Evolutionary conservation across 2,797 vertebrate species (phyloP), one percentile per base, ranked within the genome.

Genomic region (Nyctalus aviator): DNA sequence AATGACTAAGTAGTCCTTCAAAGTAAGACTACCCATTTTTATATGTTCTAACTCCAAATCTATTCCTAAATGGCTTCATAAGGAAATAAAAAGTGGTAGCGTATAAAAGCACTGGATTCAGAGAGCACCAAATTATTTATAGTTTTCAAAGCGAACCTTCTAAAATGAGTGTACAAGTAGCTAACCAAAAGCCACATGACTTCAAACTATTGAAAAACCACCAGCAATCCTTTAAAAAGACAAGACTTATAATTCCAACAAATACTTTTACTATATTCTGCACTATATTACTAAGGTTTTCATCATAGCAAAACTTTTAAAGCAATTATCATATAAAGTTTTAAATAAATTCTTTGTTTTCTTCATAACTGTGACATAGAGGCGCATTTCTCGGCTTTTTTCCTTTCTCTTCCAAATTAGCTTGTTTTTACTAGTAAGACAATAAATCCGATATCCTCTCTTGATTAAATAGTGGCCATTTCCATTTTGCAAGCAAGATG

Each of bases 131-230:
- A 76, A 71, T 48, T 72, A 85, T 94, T 44, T 37, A 53, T 0
- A 44, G 7, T 88, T 86, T 95, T 95, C 88, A 84, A 90, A 91
- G 21, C 5, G 23, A 93, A 59, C 18, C 30, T 8, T 90, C 17
- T 30, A 77, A 78, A 72, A 55, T 68, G 62, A 88, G 44, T 93
- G 88, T 71, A 69, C 55, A 84, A 64, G n/a, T 77, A 82, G 13
- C 57, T 96, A 87, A 87, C 10, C 46, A 88, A 64, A 95, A 94
- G 88, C 5, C 53, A 93, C 21, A 66, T 73, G 76, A 71, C 64
- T 83, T 71, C 62, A 37, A 91, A 82, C 57, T 72, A 73, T 68
- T 71, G 25, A 85, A 82, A 94, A 78, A 55, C 23, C 50, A 86
- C 35, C 48, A 75, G 13, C 8, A 84, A 82, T 3, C 2, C 46